These are phyloP conservation scores for Scortum barcoo DNA, from an alignment of 2,113 vertebrate genomes.

Conservation along the genomic window DNA sequence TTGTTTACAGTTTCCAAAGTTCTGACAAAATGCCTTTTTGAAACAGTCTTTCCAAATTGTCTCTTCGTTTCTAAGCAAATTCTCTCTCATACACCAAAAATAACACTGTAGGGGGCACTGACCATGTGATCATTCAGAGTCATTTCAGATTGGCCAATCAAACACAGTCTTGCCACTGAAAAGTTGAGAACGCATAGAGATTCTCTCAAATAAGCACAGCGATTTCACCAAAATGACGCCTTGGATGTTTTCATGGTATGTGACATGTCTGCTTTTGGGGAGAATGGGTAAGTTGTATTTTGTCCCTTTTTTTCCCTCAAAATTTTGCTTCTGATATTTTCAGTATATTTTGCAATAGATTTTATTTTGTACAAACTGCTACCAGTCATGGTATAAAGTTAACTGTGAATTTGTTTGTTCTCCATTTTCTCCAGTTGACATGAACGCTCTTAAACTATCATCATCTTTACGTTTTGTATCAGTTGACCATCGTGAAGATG, in stretches of 20 bases:
- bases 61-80: not conserved
- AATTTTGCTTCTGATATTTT: not conserved
- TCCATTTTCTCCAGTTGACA: conserved; percentile 19
- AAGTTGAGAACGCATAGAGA: conserved; percentile 1
- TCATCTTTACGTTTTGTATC: not conserved
- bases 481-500: not conserved
- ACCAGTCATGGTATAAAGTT: not conserved
- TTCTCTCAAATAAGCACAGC: not conserved
- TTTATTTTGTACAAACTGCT: not conserved
- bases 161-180: not conserved
- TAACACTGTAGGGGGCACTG: not conserved
- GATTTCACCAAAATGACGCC: conserved; percentile 26
- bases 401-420: not conserved
- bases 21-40: no score
- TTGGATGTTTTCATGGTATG: not conserved
- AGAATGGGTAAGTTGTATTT: conserved; percentile 31
- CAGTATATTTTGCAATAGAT: fast-evolving
- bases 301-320: not conserved
- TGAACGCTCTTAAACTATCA: not conserved
- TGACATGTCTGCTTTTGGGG: conserved; percentile 19
- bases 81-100: not conserved
- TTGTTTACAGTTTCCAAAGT: not conserved
- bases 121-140: conserved; percentile 39
- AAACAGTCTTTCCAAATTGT: not conserved
- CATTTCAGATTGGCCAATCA: conserved; percentile 18